These are phyloP conservation scores for Trachelus tabidus DNA, from an alignment of 2,888 invertebrate genomes.

Conservation along the genomic window DNA sequence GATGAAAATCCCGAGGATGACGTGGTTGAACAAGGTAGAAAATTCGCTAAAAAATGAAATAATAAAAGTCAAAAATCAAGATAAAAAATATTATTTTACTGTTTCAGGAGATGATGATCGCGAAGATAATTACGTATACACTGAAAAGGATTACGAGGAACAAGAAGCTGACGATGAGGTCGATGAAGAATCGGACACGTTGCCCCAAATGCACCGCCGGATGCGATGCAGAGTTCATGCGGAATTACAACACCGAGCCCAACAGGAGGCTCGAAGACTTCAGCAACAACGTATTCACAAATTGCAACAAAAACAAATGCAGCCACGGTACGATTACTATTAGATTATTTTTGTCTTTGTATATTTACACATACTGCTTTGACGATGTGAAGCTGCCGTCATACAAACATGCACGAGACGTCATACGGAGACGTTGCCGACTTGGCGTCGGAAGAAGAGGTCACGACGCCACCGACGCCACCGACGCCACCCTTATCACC, in stretches of 20 bases:
- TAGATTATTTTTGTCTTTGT: background rate
- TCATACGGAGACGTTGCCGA: constrained; percentile 26
- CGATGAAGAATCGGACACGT: constrained; percentile 47
- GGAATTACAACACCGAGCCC: constrained; percentile 19
- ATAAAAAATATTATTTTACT: background rate
- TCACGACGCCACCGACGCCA: constrained; percentile 17
- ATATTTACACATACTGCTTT: background rate
- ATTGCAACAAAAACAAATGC: constrained; percentile 22
- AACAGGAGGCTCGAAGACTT: constrained; percentile 26
- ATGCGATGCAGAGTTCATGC: constrained; percentile 18
- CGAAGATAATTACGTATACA: constrained; percentile 32
- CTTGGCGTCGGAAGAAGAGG: constrained; percentile 39
- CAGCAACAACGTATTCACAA: constrained; percentile 26
- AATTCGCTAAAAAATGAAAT: background rate
- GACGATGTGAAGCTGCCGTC: background rate
- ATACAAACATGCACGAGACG: background rate
- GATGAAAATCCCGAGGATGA: constrained; percentile 27
- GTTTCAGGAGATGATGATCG: constrained; percentile 32
- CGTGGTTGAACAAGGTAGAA: constrained; percentile 23
- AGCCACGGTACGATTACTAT: background rate
- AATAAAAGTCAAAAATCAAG: background rate
- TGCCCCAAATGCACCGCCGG: constrained; percentile 14
- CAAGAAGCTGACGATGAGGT: constrained; percentile 49
- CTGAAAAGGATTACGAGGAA: constrained; percentile 45
- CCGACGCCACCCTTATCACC: constrained; percentile 17